Percentiles rank a stretch among this genome's conserved stretches.
These are phyloP conservation scores for Oxygymnocypris stewartii DNA, from an alignment of 2,113 vertebrate genomes.

Conservation along the genomic window DNA sequence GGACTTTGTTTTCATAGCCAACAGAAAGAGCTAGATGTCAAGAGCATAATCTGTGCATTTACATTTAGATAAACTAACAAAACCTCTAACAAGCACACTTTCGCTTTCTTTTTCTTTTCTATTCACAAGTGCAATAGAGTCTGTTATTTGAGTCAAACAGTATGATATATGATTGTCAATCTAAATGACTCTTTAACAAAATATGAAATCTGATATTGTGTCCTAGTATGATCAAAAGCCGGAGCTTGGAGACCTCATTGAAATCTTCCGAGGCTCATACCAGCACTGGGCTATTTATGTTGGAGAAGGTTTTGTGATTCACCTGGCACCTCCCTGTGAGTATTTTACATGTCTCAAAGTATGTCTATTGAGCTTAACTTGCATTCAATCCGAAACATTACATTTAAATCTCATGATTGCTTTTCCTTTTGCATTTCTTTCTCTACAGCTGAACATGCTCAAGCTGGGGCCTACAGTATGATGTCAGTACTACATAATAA, in stretches of 20 bases:
- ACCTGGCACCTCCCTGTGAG: slow-evolving; percentile 80
- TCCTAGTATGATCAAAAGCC: slow-evolving; percentile 71
- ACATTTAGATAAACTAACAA: neutral
- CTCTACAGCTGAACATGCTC: slow-evolving; percentile 66
- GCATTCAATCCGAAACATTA: neutral
- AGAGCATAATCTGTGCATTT: neutral
- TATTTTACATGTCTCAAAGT: slow-evolving; percentile 15
- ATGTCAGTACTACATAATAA: slow-evolving; percentile 76
- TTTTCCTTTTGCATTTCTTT: neutral
- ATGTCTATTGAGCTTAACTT: neutral
- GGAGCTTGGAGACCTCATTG: slow-evolving; percentile 81
- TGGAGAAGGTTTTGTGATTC: slow-evolving; percentile 80
- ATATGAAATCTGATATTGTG: neutral
- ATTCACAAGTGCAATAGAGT: neutral
- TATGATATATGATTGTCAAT: neutral
- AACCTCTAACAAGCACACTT: neutral
- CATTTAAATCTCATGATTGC: neutral
- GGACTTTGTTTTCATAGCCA: neutral
- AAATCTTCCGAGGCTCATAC: slow-evolving; percentile 79
- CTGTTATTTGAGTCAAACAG: neutral
- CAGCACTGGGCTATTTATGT: slow-evolving; percentile 86
- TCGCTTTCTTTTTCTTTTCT: neutral
- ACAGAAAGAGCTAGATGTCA: neutral
- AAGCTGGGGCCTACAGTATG: slow-evolving; percentile 68
- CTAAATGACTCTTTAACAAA: neutral